phyloP scores from a whole-genome alignment of 2,888 invertebrate genomes.

The Lomographa bimaculata region DNA sequence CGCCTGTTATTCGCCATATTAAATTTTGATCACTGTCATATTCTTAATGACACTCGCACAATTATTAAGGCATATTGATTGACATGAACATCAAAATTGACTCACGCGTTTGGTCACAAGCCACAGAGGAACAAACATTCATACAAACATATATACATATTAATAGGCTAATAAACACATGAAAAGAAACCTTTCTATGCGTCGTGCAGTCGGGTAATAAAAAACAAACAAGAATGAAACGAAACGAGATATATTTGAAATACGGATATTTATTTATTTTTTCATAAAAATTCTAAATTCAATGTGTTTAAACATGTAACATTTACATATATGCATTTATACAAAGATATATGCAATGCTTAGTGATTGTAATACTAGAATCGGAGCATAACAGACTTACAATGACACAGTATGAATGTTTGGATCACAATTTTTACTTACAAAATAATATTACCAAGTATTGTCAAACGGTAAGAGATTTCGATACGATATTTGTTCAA shows the following conservation, averaged over 20 bases:
- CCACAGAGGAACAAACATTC: too few relatives aligned
- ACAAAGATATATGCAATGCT: slow-evolving; percentile 84
- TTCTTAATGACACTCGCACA: too few relatives aligned
- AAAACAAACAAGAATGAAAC: slow-evolving; percentile 59
- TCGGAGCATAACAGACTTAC: slow-evolving; percentile 78
- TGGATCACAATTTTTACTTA: slow-evolving; percentile 75
- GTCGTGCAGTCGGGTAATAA: too few relatives aligned
- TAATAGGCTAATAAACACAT: too few relatives aligned
- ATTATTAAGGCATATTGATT: too few relatives aligned
- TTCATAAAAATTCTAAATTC: slow-evolving; percentile 85
- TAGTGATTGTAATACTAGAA: slow-evolving; percentile 80
- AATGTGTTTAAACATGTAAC: slow-evolving; percentile 84
- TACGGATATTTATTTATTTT: slow-evolving; percentile 84
- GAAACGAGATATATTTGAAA: slow-evolving; percentile 79
- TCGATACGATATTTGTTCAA: slow-evolving; percentile 44
- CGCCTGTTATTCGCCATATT: too few relatives aligned
- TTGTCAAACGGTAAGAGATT: slow-evolving; percentile 80
- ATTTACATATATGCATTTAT: slow-evolving; percentile 84
- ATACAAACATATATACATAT: too few relatives aligned
- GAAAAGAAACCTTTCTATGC: too few relatives aligned
- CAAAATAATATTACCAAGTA: slow-evolving; percentile 80
- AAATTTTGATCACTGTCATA: too few relatives aligned
- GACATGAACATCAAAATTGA: too few relatives aligned
- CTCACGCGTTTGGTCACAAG: too few relatives aligned
- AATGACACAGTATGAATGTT: slow-evolving; percentile 59